Evolutionary conservation across 2,113 vertebrate species (phyloP), one percentile per base, ranked within the genome.

Genomic region (Myiagra hebetior): DNA sequence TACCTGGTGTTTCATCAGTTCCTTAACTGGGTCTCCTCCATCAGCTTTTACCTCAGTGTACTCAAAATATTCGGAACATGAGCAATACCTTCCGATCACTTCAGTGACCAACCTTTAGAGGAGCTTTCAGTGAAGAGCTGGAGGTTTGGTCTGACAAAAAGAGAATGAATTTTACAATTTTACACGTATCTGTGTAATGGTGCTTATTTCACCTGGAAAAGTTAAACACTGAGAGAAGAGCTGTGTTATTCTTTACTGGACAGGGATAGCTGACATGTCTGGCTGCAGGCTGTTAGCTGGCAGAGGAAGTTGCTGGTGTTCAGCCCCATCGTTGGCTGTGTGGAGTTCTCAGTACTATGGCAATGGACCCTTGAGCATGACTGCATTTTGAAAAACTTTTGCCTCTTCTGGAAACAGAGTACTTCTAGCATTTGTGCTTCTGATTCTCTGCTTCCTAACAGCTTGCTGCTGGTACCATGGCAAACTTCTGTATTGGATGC

Each of bases 131-230:
- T 70, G 60, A 87, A 87, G 64, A 73, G 37, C 33, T 91, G n/a
- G 68, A 87, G 62, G 33, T 78, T n/a, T 4, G 3, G 10, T 74
- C 26, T 77, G 82, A 44, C 42, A 59, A 49, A 60, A 74, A 33
- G 15, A 52, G 11, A 64, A 6, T 8, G 41, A 65, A 18, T 81
- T 93, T 87, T 39, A 28, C 22, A 27, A 0, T 33, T 37, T 57
- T 41, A 22, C 4, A 60, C 9, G 0, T 49, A 7, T 31, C 20
- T 53, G 1, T 60, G 15, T 50, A 10, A 47, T 20, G n/a, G 64
- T 68, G 63, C 57, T 72, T 72, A 33, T 80, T 84, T 63, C 47
- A 75, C 33, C 39, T 59, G 55, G 44, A 55, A 9, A 10, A 80
- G 13, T 26, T 31, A 17, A 55, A 49, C 31, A 2, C 49, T 41